These are phyloP conservation scores for Fragum fragum DNA, from an alignment of 2,888 invertebrate species.

Conservation along the genomic window DNA sequence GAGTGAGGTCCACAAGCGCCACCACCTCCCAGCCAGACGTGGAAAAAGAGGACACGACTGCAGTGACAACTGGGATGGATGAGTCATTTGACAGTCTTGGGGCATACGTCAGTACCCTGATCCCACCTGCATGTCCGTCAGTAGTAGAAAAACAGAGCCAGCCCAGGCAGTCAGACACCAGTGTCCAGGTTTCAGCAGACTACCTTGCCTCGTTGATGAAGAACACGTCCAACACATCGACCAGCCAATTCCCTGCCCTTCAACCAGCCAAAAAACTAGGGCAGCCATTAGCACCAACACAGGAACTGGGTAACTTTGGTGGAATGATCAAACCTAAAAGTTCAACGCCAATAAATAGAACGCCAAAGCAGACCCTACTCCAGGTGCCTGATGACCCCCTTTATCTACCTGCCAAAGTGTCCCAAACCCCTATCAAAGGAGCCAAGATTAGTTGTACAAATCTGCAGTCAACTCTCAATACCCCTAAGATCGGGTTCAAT, in stretches of 20 bases:
- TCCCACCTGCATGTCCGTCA: background rate
- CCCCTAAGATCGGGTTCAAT: background rate
- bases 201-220: background rate
- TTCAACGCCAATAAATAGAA: background rate
- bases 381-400: background rate
- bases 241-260: background rate
- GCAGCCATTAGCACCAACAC: background rate
- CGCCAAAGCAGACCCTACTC: background rate
- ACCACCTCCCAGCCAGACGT: background rate
- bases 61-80: background rate
- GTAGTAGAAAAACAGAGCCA: background rate
- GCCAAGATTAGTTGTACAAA: background rate
- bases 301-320: background rate
- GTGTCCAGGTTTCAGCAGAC: conserved; percentile 5
- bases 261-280: background rate
- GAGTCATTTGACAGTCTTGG: background rate
- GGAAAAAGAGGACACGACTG: background rate
- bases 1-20: background rate
- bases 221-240: background rate
- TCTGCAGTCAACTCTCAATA: background rate
- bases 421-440: background rate
- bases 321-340: background rate
- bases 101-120: background rate
- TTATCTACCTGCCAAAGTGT: background rate
- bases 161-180: background rate